Evolutionary conservation across 2,797 vertebrate genomes (phyloP).

Genomic region (Anolis apletophallus): DNA sequence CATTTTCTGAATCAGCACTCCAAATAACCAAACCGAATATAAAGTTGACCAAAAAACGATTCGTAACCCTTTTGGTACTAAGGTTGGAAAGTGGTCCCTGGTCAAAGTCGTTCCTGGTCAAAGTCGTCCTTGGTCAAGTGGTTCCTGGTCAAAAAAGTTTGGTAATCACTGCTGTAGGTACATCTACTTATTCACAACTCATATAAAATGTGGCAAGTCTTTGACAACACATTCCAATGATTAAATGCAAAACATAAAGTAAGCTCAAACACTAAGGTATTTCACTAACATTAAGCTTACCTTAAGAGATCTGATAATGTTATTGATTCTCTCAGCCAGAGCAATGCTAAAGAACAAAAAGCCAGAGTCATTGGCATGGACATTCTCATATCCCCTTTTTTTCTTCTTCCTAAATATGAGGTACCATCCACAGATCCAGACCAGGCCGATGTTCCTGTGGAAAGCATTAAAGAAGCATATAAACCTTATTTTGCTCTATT

Average conservation of each 20-base stretch:
- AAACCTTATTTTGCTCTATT: neutral
- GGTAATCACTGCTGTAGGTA: too few relatives aligned
- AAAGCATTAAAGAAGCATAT: slow-evolving; percentile 18
- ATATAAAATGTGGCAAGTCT: neutral
- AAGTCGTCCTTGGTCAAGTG: too few relatives aligned
- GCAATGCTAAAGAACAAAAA: slow-evolving; percentile 86
- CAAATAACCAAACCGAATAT: too few relatives aligned
- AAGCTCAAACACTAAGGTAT: slow-evolving; percentile 27
- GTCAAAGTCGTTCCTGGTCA: too few relatives aligned
- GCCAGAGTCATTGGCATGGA: slow-evolving; percentile 88
- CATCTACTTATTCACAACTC: neutral
- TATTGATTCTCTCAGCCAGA: slow-evolving; percentile 88
- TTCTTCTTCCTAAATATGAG: slow-evolving; percentile 61
- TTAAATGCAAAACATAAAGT: neutral
- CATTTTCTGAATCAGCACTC: too few relatives aligned
- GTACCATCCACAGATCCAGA: slow-evolving; percentile 83
- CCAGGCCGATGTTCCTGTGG: slow-evolving; percentile 66
- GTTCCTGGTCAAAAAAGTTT: too few relatives aligned
- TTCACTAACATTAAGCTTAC: slow-evolving; percentile 71
- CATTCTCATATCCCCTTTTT: slow-evolving; percentile 74
- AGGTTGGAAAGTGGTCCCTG: too few relatives aligned
- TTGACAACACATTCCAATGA: neutral
- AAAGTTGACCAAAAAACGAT: too few relatives aligned
- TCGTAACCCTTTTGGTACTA: too few relatives aligned
- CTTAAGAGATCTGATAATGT: slow-evolving; percentile 90